phyloP scores from a whole-genome alignment of 37 sponge, comb jelly and placozoan genomes.

The Ianthella basta region DNA sequence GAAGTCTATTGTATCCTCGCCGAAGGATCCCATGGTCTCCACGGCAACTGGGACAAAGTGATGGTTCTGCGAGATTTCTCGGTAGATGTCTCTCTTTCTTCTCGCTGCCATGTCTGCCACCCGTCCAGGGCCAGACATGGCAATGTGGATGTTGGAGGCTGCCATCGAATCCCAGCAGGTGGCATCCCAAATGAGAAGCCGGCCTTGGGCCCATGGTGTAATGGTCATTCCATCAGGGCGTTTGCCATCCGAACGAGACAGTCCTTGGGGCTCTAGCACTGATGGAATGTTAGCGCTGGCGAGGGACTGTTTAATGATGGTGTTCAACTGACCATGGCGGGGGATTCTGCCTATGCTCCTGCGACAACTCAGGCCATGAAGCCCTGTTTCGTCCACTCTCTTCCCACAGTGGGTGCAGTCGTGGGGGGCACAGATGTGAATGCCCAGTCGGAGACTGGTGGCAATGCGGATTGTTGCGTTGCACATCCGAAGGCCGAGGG shows the following conservation, averaged over 20 bases:
- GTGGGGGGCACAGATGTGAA: conserved; percentile 40
- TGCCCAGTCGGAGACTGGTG: conserved; percentile 40
- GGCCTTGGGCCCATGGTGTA: conserved; percentile 34
- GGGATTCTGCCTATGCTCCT: conserved; percentile 33
- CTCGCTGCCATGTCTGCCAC: conserved; percentile 16
- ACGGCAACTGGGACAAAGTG: conserved; percentile 9
- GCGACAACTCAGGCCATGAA: conserved; percentile 34
- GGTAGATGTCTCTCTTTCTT: not conserved
- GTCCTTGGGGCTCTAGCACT: conserved; percentile 31
- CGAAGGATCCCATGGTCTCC: conserved; percentile 16
- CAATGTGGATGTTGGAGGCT: not conserved
- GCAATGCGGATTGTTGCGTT: conserved; percentile 35
- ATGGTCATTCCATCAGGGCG: conserved; percentile 47
- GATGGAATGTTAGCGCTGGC: conserved; percentile 33
- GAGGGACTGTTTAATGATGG: conserved; percentile 35
- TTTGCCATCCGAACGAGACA: conserved; percentile 31
- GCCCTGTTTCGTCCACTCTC: conserved; percentile 15
- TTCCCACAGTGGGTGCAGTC: conserved; percentile 42
- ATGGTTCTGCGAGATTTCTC: not conserved
- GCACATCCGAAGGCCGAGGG: conserved; percentile 36
- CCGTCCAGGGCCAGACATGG: not conserved
- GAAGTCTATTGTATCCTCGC: not conserved
- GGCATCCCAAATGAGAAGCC: conserved; percentile 15
- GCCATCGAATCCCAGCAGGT: conserved; percentile 29
- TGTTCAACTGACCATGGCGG: conserved; percentile 33